Evolutionary conservation across 2,113 vertebrate species (phyloP).

Genomic region (Scomber colias): DNA sequence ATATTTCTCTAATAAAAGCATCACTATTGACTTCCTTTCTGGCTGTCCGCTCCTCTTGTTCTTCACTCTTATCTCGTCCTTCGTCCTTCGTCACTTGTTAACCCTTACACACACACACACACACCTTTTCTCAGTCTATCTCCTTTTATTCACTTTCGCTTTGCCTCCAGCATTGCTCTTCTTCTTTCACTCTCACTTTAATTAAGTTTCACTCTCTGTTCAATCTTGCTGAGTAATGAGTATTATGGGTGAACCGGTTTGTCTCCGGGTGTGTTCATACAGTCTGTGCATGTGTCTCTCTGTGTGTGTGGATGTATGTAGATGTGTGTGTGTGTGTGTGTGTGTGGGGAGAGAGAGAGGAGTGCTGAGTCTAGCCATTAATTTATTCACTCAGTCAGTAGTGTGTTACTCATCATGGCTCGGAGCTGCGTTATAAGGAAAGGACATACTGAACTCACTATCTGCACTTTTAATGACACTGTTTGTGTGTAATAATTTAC

Average conservation of each 20-base stretch:
- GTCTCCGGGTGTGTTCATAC: neutral
- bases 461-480: constrained; percentile 8
- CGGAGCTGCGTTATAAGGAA: constrained; percentile 40
- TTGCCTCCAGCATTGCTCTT: neutral
- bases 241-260: constrained; percentile 5
- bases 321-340: constrained; percentile 28
- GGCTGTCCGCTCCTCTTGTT: neutral
- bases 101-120: neutral
- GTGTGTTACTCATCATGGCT: constrained; percentile 66
- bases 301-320: constrained; percentile 17
- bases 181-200: constrained; percentile 23
- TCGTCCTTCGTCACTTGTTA: neutral
- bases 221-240: constrained; percentile 29
- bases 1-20: constrained; percentile 4
- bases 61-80: neutral
- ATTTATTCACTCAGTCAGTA: constrained; percentile 40
- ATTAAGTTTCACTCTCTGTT: constrained; percentile 19
- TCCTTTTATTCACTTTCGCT: neutral
- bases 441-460: neutral
- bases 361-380: constrained; percentile 39
- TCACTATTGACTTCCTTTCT: neutral
- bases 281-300: neutral
- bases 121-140: neutral
- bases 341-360: neutral
- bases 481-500: no score